Percentiles rank a stretch among this genome's conserved stretches.
Conservation (phyloP, 2,797 vertebrate genomes). For the Ataeniobius toweri region DNA sequence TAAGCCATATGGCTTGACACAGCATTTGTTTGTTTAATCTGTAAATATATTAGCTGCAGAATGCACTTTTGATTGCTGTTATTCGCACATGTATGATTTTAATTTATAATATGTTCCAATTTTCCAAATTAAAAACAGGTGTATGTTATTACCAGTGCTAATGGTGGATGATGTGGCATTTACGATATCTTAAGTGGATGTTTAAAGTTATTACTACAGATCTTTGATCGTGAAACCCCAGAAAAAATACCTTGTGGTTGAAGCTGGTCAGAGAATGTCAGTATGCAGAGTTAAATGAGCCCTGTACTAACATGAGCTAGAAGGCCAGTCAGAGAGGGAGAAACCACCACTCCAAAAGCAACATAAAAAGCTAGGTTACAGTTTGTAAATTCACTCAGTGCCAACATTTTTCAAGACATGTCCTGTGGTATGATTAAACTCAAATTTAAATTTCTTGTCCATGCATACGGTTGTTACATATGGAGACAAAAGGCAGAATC, state of each 20-base stretch:
- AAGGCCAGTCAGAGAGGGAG: not conserved
- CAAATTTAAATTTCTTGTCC: not conserved
- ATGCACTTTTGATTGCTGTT: not conserved
- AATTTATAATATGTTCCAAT: not conserved
- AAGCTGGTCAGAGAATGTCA: too few relatives aligned
- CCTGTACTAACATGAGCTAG: not conserved
- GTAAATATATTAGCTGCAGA: not conserved
- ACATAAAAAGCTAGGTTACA: not conserved
- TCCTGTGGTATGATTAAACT: not conserved
- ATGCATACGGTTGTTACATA: not conserved
- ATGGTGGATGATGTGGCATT: not conserved
- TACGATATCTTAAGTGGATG: not conserved
- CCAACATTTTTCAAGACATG: not conserved
- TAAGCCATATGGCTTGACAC: not conserved
- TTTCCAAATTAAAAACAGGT: not conserved
- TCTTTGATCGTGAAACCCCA: not conserved
- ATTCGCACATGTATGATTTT: not conserved
- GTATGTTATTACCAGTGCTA: not conserved
- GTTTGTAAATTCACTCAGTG: not conserved
- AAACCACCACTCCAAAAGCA: not conserved
- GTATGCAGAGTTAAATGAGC: not conserved
- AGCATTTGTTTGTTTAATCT: not conserved
- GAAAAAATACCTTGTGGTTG: not conserved
- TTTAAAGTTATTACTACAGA: not conserved
- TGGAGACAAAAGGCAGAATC: not conserved